These are phyloP conservation scores for Aspidapion aeneum DNA, from an alignment of 2,888 invertebrate species.

Conservation along the genomic window DNA sequence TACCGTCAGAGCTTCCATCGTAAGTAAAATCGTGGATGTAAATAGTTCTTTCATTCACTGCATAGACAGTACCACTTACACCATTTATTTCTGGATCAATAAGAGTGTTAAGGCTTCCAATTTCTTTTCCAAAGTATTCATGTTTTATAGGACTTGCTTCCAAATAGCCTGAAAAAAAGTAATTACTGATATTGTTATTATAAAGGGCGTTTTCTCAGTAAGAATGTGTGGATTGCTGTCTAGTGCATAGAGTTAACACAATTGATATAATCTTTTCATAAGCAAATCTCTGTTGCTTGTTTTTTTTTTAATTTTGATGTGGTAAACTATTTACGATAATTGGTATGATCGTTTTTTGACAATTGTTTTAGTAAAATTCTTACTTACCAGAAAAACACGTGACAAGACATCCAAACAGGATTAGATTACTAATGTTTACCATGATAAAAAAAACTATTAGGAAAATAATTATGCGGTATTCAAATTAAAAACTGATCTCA, in stretches of 20 bases:
- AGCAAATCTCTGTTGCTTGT: no score
- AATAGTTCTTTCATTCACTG: not conserved
- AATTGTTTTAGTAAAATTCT: not conserved
- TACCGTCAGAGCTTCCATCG: not conserved
- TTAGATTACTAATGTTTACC: no score
- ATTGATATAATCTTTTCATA: no score
- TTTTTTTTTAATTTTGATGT: no score
- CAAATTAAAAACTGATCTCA: not conserved
- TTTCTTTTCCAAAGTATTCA: not conserved
- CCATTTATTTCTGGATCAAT: not conserved
- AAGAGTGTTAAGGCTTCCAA: not conserved
- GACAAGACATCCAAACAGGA: not conserved
- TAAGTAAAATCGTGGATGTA: not conserved
- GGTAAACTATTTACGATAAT: no score
- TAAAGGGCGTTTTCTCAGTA: no score
- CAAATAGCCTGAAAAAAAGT: no score
- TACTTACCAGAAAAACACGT: not conserved
- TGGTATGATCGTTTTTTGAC: no score
- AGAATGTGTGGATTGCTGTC: no score
- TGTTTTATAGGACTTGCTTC: no score
- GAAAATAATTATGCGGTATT: not conserved
- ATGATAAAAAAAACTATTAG: not conserved
- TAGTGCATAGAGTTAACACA: no score
- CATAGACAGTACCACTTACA: not conserved
- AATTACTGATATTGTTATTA: no score